These are phyloP conservation scores for Phaethon lepturus DNA, from an alignment of 2,113 vertebrate species.

Conservation along the genomic window DNA sequence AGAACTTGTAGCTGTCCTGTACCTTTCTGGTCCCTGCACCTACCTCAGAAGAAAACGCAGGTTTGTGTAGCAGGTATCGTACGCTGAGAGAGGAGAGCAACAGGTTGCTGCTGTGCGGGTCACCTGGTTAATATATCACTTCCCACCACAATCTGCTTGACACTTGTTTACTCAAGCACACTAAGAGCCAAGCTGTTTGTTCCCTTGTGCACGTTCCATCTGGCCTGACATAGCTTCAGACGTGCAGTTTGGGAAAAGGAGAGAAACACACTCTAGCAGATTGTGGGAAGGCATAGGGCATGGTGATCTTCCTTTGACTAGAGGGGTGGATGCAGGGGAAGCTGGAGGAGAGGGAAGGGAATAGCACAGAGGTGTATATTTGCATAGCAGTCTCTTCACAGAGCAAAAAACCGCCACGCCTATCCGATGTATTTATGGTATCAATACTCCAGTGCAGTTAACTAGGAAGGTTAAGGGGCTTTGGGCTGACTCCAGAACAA, in stretches of 20 bases:
- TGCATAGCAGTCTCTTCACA: too few relatives aligned
- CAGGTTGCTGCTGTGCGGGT: background rate
- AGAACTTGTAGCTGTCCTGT: too few relatives aligned
- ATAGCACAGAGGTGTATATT: fast-evolving
- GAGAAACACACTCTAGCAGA: background rate
- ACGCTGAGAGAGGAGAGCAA: background rate
- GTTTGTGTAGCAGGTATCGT: background rate
- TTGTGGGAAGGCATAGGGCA: background rate
- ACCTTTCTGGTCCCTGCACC: background rate
- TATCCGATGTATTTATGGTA: fast-evolving
- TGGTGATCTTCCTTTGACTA: background rate
- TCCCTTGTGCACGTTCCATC: background rate
- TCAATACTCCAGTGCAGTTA: background rate
- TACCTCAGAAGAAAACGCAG: background rate
- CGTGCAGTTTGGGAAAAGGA: background rate
- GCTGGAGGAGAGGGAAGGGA: background rate
- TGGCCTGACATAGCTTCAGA: background rate
- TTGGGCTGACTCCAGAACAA: background rate
- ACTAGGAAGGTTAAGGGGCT: background rate
- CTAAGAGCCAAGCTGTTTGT: background rate
- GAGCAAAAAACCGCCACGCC: background rate
- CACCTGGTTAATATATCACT: background rate
- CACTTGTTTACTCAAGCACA: background rate
- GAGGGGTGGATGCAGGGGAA: background rate
- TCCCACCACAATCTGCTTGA: conserved; percentile 4